Evolutionary conservation across 2,113 vertebrate species (phyloP), one percentile per base, ranked within the genome.

Genomic region (Pelodiscus sinensis): DNA sequence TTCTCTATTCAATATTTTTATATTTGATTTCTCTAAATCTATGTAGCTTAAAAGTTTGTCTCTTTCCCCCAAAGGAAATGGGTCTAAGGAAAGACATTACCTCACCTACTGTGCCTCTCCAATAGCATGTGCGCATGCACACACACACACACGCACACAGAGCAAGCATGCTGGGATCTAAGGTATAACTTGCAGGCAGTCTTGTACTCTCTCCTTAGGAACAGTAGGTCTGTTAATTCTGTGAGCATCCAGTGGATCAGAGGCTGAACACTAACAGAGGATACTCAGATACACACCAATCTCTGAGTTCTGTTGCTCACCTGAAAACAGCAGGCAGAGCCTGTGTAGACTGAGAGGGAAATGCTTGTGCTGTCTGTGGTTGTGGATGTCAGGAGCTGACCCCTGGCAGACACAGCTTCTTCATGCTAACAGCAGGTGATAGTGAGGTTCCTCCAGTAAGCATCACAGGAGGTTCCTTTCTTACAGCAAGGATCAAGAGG

Each of bases 401-500:
- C n/a, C 18, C n/a, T 71, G n/a, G 65, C 16, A 19, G 65, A 68
- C 65, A n/a, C 16, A 31, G 16, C 65, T 71, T 71, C 65, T n/a
- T 71, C 65, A 71, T 9, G 31, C 65, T 71, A 71, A 71, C 2
- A 9, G 18, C 65, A 35, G n/a, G 16, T 71, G n/a, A 9, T 71
- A 35, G 65, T 4, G 2, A 35, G 18, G 18, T 71, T 18, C 4
- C 19, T 9, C n/a, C 18, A 71, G 65, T n/a, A 71, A 71, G 9
- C 19, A 9, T 71, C 16, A 35, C 19, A 71, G 65, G 84, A 95
- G 89, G 84, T 55, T 91, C 91, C 86, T 0, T 0, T 91, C 88
- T 90, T 82, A 79, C 29, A 78, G 85, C 87, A 86, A 7, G 31
- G 84, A 83, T 84, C 80, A 90, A 92, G 91, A 58, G 90, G 84